Percentiles rank a stretch among this genome's conserved stretches.
phyloP scores from a whole-genome alignment of 2,797 vertebrate genomes.

The Pteropus rufus region DNA sequence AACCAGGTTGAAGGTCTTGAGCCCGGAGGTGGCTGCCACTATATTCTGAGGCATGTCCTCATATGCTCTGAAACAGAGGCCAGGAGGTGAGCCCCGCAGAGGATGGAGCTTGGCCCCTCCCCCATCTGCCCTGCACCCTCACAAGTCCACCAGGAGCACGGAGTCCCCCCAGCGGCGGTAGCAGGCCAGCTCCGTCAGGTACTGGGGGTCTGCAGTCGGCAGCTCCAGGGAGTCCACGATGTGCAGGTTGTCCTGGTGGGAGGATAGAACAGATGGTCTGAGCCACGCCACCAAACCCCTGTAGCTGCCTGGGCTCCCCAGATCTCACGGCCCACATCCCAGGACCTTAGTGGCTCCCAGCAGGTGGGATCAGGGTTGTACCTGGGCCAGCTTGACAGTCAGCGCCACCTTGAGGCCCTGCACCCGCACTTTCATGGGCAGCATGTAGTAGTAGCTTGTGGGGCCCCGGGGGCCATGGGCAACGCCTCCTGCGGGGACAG shows the following conservation, averaged over 20 bases:
- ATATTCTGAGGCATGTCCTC: conserved; percentile 88
- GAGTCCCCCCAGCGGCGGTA: conserved; percentile 89
- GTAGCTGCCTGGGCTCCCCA: background rate
- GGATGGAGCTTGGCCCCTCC: fast-evolving
- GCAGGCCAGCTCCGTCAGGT: conserved; percentile 86
- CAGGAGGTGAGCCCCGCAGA: background rate
- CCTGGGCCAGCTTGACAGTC: conserved; percentile 91
- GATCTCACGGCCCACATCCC: background rate
- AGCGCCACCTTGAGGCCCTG: conserved; percentile 90
- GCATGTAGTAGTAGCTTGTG: conserved; percentile 94
- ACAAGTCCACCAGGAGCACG: conserved; percentile 89
- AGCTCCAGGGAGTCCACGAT: conserved; percentile 89
- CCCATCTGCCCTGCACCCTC: conserved; percentile 52
- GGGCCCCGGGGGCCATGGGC: conserved; percentile 92
- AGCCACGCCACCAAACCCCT: background rate
- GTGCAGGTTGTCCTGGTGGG: conserved; percentile 86
- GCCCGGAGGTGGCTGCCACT: conserved; percentile 79
- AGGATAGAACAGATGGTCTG: background rate
- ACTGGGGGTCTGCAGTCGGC: conserved; percentile 87
- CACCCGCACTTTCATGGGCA: conserved; percentile 92
- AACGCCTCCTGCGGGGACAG: conserved; percentile 85
- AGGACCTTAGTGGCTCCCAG: background rate
- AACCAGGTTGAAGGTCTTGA: conserved; percentile 90
- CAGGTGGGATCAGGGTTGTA: conserved; percentile 56
- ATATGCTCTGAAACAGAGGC: conserved; percentile 76